These are phyloP conservation scores for Torymus texanus DNA, from an alignment of 2,888 invertebrate species.

Conservation along the genomic window DNA sequence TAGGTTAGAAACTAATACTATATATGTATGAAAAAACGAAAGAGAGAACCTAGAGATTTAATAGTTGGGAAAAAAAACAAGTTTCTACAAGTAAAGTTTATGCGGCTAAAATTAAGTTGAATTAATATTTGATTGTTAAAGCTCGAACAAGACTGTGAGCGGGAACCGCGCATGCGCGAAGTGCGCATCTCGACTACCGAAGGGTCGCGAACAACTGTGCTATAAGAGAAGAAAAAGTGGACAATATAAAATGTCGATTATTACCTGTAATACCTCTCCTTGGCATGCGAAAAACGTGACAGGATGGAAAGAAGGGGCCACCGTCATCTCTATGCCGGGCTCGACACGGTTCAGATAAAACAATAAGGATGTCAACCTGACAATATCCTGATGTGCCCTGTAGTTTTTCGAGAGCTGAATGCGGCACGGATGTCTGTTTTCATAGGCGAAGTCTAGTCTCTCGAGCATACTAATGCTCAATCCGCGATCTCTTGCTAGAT, in stretches of 20 bases:
- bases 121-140: too few relatives aligned
- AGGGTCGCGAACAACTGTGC: too few relatives aligned
- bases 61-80: too few relatives aligned
- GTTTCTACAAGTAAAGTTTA: too few relatives aligned
- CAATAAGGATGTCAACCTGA: constrained; percentile 87
- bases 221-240: constrained; percentile 6
- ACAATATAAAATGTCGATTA: not conserved
- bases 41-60: too few relatives aligned
- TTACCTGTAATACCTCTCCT: constrained; percentile 88
- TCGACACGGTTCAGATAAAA: constrained; percentile 88
- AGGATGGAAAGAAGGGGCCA: constrained; percentile 84
- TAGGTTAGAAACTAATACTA: too few relatives aligned
- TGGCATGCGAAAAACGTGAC: constrained; percentile 87
- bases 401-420: constrained; percentile 89
- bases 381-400: constrained; percentile 87
- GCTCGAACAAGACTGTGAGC: too few relatives aligned
- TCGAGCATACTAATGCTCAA: constrained; percentile 86
- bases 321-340: constrained; percentile 81
- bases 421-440: constrained; percentile 84
- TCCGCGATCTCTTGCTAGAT: constrained; percentile 82
- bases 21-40: too few relatives aligned
- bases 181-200: too few relatives aligned
- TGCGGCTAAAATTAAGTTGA: too few relatives aligned
- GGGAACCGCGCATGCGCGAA: too few relatives aligned
- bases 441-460: constrained; percentile 86